Conservation (phyloP, 1,140 invertebrate genomes). For the Forficula auricularia region DNA sequence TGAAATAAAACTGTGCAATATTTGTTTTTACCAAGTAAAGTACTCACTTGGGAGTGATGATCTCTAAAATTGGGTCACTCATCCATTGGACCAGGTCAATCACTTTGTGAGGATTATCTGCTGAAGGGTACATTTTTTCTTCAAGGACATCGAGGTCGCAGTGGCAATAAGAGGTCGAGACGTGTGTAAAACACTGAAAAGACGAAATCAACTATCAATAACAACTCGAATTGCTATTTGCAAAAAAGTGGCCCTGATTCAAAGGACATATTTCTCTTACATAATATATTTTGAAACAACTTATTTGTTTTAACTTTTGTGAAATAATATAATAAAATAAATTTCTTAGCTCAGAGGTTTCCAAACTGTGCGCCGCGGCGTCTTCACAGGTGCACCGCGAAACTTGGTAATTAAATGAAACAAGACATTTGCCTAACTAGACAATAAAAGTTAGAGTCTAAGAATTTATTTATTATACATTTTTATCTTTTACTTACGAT, state of each 20-base stretch:
- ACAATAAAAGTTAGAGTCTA: too few species aligned
- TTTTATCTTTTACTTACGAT: too few species aligned
- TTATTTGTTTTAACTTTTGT: background rate
- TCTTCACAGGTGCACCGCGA: too few species aligned
- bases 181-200: conserved; percentile 40
- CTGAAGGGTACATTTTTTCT: conserved; percentile 55
- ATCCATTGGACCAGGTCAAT: conserved; percentile 39
- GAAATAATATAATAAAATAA: background rate
- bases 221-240: background rate
- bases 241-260: background rate
- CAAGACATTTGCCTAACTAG: too few species aligned
- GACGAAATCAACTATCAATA: conserved; percentile 12
- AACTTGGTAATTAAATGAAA: too few species aligned
- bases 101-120: conserved; percentile 50
- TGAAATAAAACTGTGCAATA: background rate
- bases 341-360: background rate
- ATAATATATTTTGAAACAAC: background rate
- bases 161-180: conserved; percentile 59
- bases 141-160: conserved; percentile 41
- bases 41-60: conserved; percentile 6
- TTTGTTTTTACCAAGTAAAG: conserved; percentile 12
- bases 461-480: too few species aligned
- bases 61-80: conserved; percentile 22
- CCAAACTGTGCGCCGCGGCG: too few species aligned
- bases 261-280: background rate